Evolutionary conservation across 1,140 invertebrate genomes (phyloP).

Genomic region (Heterodera carotae): DNA sequence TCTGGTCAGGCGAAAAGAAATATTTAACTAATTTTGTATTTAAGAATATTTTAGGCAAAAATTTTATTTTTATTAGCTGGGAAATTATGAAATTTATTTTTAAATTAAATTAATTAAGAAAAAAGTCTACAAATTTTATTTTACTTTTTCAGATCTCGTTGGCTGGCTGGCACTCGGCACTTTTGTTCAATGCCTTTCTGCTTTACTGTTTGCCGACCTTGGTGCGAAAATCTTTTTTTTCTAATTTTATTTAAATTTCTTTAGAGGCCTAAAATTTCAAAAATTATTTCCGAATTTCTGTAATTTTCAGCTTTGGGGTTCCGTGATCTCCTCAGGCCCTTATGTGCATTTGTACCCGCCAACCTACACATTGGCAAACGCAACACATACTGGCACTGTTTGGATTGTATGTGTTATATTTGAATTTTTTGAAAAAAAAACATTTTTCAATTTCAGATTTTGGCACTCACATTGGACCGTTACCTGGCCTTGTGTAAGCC

Average conservation of each 20-base stretch:
- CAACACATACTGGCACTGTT: conserved; percentile 61
- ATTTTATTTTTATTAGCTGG: too few relatives aligned
- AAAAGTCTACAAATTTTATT: too few relatives aligned
- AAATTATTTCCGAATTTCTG: too few relatives aligned
- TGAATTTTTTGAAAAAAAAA: not conserved
- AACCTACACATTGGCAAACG: conserved; percentile 59
- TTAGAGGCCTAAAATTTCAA: too few relatives aligned
- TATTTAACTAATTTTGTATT: not conserved
- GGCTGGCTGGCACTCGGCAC: conserved; percentile 59
- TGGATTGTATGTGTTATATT: conserved; percentile 53
- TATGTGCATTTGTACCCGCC: conserved; percentile 60
- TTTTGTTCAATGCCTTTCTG: conserved; percentile 60
- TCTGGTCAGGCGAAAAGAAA: conserved; percentile 44
- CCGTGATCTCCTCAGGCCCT: conserved; percentile 47
- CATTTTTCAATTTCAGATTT: conserved; percentile 31
- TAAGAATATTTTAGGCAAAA: not conserved
- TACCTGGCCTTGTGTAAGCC: conserved; percentile 60
- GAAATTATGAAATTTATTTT: too few relatives aligned
- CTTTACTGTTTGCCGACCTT: conserved; percentile 63
- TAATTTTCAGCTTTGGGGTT: conserved; percentile 42
- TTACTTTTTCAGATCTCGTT: conserved; percentile 40
- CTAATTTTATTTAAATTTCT: too few relatives aligned
- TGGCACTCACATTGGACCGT: conserved; percentile 59
- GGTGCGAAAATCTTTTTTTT: not conserved
- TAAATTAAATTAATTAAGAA: too few relatives aligned